phyloP scores from a whole-genome alignment of 2,797 vertebrate genomes.

The Columba guinea region DNA sequence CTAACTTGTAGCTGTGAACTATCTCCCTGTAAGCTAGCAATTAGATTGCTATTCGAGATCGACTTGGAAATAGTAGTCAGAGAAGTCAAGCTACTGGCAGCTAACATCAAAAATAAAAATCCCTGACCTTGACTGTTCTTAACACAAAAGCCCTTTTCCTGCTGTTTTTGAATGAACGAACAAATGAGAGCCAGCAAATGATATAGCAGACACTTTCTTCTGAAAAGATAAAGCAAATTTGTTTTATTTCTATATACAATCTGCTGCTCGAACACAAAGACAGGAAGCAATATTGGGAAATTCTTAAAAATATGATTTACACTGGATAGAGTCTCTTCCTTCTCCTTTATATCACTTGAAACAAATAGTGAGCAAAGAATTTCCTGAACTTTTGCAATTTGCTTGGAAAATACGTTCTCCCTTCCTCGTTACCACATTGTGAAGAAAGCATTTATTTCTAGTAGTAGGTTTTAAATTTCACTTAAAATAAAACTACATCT shows the following conservation, averaged over 20 bases:
- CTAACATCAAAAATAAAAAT: slow-evolving; percentile 20
- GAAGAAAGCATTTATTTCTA: slow-evolving; percentile 34
- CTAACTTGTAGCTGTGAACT: slow-evolving; percentile 13
- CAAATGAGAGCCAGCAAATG: not conserved
- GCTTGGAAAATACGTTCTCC: not conserved
- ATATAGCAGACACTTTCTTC: slow-evolving; percentile 38
- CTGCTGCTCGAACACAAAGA: slow-evolving; percentile 23
- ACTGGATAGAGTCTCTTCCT: slow-evolving; percentile 14
- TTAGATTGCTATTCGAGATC: not conserved
- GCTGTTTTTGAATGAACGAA: slow-evolving; percentile 34
- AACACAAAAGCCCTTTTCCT: slow-evolving; percentile 44
- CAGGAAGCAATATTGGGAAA: slow-evolving; percentile 57
- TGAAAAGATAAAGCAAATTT: slow-evolving; percentile 30
- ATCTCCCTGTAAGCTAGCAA: not conserved
- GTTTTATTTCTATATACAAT: slow-evolving; percentile 16
- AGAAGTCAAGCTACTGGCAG: slow-evolving; percentile 29
- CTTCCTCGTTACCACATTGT: not conserved
- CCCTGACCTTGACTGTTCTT: slow-evolving; percentile 41
- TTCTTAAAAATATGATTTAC: slow-evolving; percentile 34
- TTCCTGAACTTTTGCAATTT: slow-evolving; percentile 18
- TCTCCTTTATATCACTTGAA: slow-evolving; percentile 18
- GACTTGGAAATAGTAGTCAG: slow-evolving; percentile 7
- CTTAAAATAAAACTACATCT: not conserved
- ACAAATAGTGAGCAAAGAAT: slow-evolving; percentile 5
- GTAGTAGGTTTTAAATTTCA: not conserved